Conservation (phyloP, 1,140 invertebrate genomes). For the Tetramorium alpestre region DNA sequence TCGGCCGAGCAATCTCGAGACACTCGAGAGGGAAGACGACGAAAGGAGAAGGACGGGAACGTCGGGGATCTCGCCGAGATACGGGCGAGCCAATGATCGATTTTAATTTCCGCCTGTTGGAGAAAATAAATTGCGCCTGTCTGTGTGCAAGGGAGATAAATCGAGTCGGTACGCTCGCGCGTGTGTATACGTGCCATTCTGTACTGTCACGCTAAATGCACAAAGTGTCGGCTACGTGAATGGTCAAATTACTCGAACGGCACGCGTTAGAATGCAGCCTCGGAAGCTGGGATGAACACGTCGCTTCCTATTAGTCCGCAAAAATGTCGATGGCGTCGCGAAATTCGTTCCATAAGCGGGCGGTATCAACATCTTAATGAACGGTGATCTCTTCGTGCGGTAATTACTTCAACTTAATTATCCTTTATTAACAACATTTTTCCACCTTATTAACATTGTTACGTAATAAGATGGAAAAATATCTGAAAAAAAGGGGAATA, state of each 20-base stretch:
- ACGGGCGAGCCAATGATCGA: slow-evolving; percentile 72
- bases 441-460: background rate
- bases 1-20: slow-evolving; percentile 39
- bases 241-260: slow-evolving; percentile 51
- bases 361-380: slow-evolving; percentile 8
- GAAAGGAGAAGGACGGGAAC: background rate
- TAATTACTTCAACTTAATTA: background rate
- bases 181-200: slow-evolving; percentile 20
- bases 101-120: slow-evolving; percentile 75
- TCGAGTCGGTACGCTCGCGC: background rate
- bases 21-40: slow-evolving; percentile 1
- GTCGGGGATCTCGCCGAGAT: slow-evolving; percentile 53
- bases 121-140: slow-evolving; percentile 74
- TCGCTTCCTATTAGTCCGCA: slow-evolving; percentile 23
- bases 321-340: background rate
- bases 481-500: background rate
- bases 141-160: slow-evolving; percentile 35
- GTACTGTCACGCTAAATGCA: slow-evolving; percentile 43
- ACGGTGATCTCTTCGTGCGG: background rate
- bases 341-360: slow-evolving; percentile 2
- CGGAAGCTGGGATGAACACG: slow-evolving; percentile 42
- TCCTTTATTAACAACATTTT: background rate
- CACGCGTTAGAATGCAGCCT: slow-evolving; percentile 38
- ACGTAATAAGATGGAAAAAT: background rate
- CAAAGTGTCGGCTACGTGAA: slow-evolving; percentile 49